phyloP scores from a whole-genome alignment of 2,113 vertebrate genomes.

The Hepsetus odoe region DNA sequence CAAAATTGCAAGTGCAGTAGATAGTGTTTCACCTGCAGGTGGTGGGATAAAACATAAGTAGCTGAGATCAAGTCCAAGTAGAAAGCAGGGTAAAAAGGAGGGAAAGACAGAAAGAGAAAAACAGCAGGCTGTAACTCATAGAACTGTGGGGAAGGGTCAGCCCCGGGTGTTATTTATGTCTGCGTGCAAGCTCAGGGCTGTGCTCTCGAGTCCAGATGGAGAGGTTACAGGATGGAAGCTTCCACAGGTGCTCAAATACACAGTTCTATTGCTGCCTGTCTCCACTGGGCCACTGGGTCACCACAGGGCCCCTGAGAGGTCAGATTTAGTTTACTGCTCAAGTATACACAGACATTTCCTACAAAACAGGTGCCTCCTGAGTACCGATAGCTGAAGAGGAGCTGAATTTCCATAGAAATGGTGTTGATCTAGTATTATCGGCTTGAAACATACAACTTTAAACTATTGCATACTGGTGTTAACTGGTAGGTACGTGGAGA shows the following conservation, averaged over 20 bases:
- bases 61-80: constrained; percentile 8
- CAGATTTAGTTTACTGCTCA: constrained; percentile 13
- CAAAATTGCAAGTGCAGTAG: constrained; percentile 18
- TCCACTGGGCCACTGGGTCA: constrained; percentile 17
- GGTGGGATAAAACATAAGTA: constrained; percentile 59
- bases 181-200: background rate
- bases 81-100: background rate
- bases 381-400: background rate
- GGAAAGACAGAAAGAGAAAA: constrained; percentile 24
- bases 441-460: background rate
- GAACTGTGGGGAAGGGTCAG: background rate
- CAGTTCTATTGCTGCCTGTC: background rate
- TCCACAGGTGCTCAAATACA: constrained; percentile 39
- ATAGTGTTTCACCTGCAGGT: constrained; percentile 63
- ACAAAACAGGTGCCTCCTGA: constrained; percentile 8
- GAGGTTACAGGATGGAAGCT: background rate
- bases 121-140: constrained; percentile 34
- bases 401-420: background rate
- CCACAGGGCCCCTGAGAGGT: background rate
- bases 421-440: background rate
- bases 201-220: constrained; percentile 35
- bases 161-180: constrained; percentile 35
- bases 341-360: constrained; percentile 1
- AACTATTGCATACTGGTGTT: background rate
- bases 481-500: constrained; percentile 2